Base-by-base conservation (phyloP, 2,888 invertebrate genomes). In the Andrena trimmerana region DNA sequence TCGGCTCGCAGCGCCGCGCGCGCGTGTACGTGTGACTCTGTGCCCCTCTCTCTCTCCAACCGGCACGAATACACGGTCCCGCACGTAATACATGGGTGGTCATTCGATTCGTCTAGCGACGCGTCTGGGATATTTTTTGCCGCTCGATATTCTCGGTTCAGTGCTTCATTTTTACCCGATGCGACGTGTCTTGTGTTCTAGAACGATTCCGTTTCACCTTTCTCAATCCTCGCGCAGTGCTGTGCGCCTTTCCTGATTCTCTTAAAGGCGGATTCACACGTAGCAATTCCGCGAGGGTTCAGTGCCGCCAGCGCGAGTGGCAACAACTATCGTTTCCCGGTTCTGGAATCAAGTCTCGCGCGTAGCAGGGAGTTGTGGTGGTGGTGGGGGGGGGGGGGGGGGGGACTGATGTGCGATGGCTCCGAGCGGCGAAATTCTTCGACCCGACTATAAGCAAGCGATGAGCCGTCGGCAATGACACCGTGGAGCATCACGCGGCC, bases 91-190 rank as follows among this genome's bases (percentile, higher is more conserved):
- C 62, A 66, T n/a, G 62, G 33, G 8, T 54, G 68, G 71, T 79
- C 73, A 42, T 69, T 73, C 60, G 73, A 78, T 81, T 79, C 60
- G 59, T 81, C 79, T 81, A 78, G 78, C 69, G 67, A 62, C 80
- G 78, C 54, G 71, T 81, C 78, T 78, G 78, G 54, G 72, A 78
- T 81, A 80, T 78, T 73, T 81, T 73, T 79, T 66, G 59, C 52
- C 10, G 57, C 27, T 8, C 33, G 72, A 52, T 81, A 81, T 79
- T 74, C 74, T 65, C 16, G 74, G 33, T 69, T 31, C 16, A 16
- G 57, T 68, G 52, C 68, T 63, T 79, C 63, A 59, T 78, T 79
- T 81, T 79, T 73, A 67, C 33, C 54, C 62, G 36, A 70, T 54
- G 70, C 42, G 5, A 29, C 27, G 57, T 10, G 36, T 16, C 20